Conservation (phyloP, 1,140 invertebrate genomes). For the Calephelis virginiensis region DNA sequence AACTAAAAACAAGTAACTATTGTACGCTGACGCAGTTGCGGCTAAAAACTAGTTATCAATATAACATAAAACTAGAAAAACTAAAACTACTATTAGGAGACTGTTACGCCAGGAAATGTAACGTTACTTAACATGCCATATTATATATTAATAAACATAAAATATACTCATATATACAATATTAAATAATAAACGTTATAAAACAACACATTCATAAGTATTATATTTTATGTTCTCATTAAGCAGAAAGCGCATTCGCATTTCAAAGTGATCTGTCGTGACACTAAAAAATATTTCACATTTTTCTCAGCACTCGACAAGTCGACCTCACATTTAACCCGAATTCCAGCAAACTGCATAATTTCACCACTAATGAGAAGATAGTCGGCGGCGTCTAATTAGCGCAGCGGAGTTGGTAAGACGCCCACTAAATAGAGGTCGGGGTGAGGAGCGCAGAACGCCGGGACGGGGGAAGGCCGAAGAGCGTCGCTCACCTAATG, state of each 20-base stretch:
- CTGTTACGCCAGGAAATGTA: too few relatives aligned
- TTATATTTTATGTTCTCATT: not conserved
- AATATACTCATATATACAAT: too few relatives aligned
- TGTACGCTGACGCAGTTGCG: too few relatives aligned
- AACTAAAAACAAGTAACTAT: too few relatives aligned
- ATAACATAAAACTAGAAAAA: too few relatives aligned
- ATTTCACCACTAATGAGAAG: constrained; percentile 76
- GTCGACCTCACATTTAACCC: constrained; percentile 72
- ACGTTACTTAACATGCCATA: too few relatives aligned
- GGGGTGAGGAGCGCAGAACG: constrained; percentile 42
- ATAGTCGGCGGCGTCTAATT: constrained; percentile 74
- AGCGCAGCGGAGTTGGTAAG: constrained; percentile 68
- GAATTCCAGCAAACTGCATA: constrained; percentile 75
- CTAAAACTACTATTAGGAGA: too few relatives aligned
- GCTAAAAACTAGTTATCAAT: too few relatives aligned
- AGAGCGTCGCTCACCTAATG: constrained; percentile 73
- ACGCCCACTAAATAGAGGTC: constrained; percentile 69
- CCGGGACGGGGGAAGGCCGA: constrained; percentile 32
- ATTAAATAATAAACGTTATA: too few relatives aligned
- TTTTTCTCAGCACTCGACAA: constrained; percentile 56
- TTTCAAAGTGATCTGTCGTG: constrained; percentile 30
- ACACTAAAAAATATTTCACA: constrained; percentile 51
- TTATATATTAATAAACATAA: too few relatives aligned
- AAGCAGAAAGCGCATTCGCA: constrained; percentile 17
- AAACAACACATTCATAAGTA: not conserved